These are phyloP conservation scores for Speoplatyrhinus poulsoni DNA, from an alignment of 2,113 vertebrate species.

Conservation along the genomic window DNA sequence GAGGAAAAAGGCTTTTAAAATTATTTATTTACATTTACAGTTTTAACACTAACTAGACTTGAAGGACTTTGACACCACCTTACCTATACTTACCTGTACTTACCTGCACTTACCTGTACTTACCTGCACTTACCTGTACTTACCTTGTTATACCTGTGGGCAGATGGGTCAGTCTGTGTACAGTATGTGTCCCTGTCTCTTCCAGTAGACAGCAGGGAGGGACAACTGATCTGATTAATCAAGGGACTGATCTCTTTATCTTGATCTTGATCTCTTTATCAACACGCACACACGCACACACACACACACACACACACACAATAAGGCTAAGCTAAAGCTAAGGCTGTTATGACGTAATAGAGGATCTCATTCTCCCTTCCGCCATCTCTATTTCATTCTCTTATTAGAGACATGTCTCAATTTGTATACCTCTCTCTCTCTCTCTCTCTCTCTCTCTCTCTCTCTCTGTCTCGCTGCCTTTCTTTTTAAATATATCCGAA, in stretches of 20 bases:
- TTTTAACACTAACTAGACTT: too few relatives aligned
- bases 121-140: too few relatives aligned
- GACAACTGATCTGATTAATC: constrained; percentile 20
- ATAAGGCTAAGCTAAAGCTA: too few relatives aligned
- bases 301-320: too few relatives aligned
- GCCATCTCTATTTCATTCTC: background rate
- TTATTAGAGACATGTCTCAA: background rate
- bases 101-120: too few relatives aligned
- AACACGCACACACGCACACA: constrained; percentile 1
- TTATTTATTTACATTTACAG: too few relatives aligned
- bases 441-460: background rate
- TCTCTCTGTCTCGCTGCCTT: background rate
- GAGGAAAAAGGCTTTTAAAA: too few relatives aligned
- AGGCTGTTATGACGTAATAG: background rate
- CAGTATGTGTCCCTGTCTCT: too few relatives aligned
- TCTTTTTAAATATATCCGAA: background rate
- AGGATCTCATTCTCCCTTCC: background rate
- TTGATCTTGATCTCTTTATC: too few relatives aligned
- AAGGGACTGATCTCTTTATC: constrained; percentile 16
- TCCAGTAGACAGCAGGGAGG: constrained; percentile 5
- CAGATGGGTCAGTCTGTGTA: constrained; percentile 3
- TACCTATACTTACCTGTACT: too few relatives aligned
- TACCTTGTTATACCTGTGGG: constrained; percentile 10
- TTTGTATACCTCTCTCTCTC: background rate
- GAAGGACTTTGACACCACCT: too few relatives aligned